phyloP scores from a whole-genome alignment of 2,797 vertebrate species.

The Borostomias antarcticus region DNA sequence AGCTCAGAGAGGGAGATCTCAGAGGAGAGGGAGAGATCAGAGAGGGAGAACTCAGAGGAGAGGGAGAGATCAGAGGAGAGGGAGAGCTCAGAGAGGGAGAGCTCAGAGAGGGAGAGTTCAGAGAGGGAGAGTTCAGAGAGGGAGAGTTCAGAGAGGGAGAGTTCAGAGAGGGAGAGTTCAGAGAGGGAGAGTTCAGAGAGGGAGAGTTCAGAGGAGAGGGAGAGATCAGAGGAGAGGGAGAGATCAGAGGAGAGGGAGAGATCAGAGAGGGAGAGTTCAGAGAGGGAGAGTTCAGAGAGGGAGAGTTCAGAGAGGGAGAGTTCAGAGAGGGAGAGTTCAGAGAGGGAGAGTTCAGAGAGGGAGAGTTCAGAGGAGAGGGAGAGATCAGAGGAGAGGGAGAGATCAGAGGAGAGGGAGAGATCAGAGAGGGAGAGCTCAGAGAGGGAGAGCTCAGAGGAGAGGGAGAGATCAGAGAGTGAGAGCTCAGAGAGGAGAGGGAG shows the following conservation, averaged over 20 bases:
- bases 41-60: not conserved
- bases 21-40: constrained; percentile 5
- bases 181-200: not conserved
- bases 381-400: constrained; percentile 41
- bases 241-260: constrained; percentile 10
- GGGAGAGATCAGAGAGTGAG: no score
- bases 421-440: no score
- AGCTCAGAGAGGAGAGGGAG: no score
- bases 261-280: constrained; percentile 43
- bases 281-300: constrained; percentile 4
- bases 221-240: constrained; percentile 38
- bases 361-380: constrained; percentile 62
- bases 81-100: not conserved
- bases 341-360: constrained; percentile 2
- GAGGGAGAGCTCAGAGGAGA: constrained; percentile 1
- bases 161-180: not conserved
- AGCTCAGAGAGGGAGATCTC: no score
- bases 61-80: not conserved
- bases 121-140: constrained; percentile 1
- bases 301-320: constrained; percentile 36
- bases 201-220: constrained; percentile 18
- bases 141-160: not conserved
- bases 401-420: constrained; percentile 37
- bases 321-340: no score
- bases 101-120: not conserved